phyloP scores from a whole-genome alignment of 2,797 vertebrate genomes.

The Gallinago nigripennis region DNA sequence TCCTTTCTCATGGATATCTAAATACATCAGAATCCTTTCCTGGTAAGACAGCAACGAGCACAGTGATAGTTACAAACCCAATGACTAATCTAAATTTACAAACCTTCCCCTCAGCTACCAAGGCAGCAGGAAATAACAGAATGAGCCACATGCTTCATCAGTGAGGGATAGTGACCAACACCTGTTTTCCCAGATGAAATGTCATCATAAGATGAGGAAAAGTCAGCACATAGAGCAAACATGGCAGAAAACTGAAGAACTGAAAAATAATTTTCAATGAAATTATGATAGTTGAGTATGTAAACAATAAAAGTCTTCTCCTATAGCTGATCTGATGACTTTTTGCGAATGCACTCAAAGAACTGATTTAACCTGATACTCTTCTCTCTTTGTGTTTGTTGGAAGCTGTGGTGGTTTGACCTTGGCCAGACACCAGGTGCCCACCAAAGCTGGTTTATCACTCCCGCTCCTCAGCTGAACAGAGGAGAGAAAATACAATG shows the following conservation, averaged over 20 bases:
- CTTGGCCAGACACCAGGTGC: neutral
- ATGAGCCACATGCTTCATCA: neutral
- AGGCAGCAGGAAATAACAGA: neutral
- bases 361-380: neutral
- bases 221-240: neutral
- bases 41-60: neutral
- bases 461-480: neutral
- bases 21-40: neutral
- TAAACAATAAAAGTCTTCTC: neutral
- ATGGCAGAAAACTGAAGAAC: neutral
- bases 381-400: neutral
- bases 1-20: neutral
- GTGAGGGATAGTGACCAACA: neutral
- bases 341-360: neutral
- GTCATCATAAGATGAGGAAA: neutral
- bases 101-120: neutral
- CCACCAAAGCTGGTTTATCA: neutral
- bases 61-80: neutral
- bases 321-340: neutral
- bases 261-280: neutral
- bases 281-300: neutral
- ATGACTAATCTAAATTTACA: constrained; percentile 2
- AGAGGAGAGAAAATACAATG: neutral
- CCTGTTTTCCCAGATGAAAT: neutral
- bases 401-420: neutral